Evolutionary conservation across 2,888 invertebrate genomes (phyloP).

Genomic region (Agrochola lota): DNA sequence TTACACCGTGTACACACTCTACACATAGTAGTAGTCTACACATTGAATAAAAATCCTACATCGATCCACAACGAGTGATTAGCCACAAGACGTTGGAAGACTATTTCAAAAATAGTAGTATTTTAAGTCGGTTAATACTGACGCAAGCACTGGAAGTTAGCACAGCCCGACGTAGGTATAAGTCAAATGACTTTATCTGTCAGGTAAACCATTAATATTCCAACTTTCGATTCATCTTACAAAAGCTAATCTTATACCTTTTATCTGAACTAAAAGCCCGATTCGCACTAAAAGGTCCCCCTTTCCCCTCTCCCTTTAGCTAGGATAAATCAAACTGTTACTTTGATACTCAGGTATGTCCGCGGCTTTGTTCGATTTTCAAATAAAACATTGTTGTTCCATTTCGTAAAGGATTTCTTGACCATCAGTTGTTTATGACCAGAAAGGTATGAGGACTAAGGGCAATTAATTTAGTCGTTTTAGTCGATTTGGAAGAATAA

Average conservation of each 20-base stretch:
- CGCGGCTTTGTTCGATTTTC: constrained; percentile 25
- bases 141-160: neutral
- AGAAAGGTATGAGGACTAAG: neutral
- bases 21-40: no score
- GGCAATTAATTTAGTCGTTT: neutral
- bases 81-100: neutral
- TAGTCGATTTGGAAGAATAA: neutral
- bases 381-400: constrained; percentile 11
- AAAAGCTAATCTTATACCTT: constrained; percentile 30
- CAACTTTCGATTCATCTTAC: constrained; percentile 26
- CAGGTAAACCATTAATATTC: constrained; percentile 9
- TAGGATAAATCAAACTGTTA: constrained; percentile 31
- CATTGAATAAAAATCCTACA: neutral
- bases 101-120: neutral
- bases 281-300: constrained; percentile 15
- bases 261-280: constrained; percentile 32
- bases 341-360: constrained; percentile 1
- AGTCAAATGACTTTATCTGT: no score
- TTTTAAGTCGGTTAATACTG: neutral
- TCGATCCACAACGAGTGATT: neutral
- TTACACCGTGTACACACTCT: neutral
- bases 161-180: neutral
- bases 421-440: constrained; percentile 20
- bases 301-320: neutral
- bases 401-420: constrained; percentile 12